Evolutionary conservation across 2,797 vertebrate species (phyloP), one percentile per base, ranked within the genome.

Genomic region (Loris lydekkerianus): DNA sequence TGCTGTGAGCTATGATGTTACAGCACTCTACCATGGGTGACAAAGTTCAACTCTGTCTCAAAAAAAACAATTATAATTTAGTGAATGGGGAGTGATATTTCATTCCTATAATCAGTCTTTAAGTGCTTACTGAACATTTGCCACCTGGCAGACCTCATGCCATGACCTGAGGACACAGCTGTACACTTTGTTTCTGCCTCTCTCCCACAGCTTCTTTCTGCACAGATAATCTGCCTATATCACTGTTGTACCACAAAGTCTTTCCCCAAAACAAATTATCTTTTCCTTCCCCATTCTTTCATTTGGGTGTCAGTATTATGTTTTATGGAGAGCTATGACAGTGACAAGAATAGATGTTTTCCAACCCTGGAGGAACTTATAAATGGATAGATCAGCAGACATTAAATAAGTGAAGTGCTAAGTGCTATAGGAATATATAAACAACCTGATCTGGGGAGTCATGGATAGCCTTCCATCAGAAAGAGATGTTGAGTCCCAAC

Each of bases 31-130:
- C 49, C 49, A 14, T 49, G 13, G 13, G 49, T 49, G 11, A 49
- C 49, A 49, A 49, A 49, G 49, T 49, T 49, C 49, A 49, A 49
- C 49, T 49, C 49, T 49, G 13, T 49, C 49, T 49, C 49, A 49
- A 49, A 49, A 49, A 49, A 49, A 46, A 46, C 46, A 77, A 46
- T 69, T 70, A n/a, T 58, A 91, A 75, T 37, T 31, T 46, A 70
- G 67, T 65, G n/a, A 88, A 46, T 96, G 43, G 86, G 34, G 56
- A 75, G 18, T 70, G 34, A 53, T 46, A 18, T 67, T 85, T 92
- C 70, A 88, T 70, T 75, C 85, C 72, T 73, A 1, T 61, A 27
- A 43, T 86, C 76, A 72, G 58, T 80, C 31, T 89, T 61, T 23
- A 88, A 9, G 43, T 46, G 40, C 61, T 82, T 61, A 34, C 75